phyloP scores from a whole-genome alignment of 2,888 invertebrate species.

The Lasioglossum marginatum region DNA sequence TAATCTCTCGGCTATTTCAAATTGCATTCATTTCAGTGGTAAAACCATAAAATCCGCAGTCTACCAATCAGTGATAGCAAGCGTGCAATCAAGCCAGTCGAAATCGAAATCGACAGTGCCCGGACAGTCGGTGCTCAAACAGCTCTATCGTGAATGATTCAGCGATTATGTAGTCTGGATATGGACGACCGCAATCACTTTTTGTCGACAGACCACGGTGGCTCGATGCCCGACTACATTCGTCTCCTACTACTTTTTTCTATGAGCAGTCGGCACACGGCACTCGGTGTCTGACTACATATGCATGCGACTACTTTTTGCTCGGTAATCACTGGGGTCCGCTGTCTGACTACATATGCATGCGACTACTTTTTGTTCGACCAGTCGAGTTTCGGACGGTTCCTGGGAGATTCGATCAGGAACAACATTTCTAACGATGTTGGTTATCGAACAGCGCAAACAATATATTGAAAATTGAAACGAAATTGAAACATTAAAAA shows the following conservation, averaged over 20 bases:
- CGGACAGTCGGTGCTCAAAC: background rate
- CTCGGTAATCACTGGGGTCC: background rate
- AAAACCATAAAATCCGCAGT: background rate
- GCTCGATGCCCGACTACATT: background rate
- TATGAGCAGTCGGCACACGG: background rate
- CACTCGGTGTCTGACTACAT: background rate
- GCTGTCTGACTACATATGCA: background rate
- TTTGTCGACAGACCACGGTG: background rate
- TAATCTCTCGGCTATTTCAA: background rate
- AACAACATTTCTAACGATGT: background rate
- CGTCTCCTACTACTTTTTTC: background rate
- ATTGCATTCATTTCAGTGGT: background rate
- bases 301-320: background rate
- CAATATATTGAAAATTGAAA: too few species aligned
- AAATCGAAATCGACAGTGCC: background rate
- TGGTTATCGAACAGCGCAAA: too few species aligned
- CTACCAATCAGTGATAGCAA: background rate
- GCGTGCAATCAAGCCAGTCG: background rate
- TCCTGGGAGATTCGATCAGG: background rate
- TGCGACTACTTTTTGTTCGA: background rate
- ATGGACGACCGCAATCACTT: background rate
- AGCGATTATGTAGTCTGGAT: background rate
- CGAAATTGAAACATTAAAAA: background rate
- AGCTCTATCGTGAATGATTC: background rate
- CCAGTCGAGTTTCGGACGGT: background rate